Evolutionary conservation across 2,797 vertebrate genomes (phyloP).

Genomic region (Myotis daubentonii): DNA sequence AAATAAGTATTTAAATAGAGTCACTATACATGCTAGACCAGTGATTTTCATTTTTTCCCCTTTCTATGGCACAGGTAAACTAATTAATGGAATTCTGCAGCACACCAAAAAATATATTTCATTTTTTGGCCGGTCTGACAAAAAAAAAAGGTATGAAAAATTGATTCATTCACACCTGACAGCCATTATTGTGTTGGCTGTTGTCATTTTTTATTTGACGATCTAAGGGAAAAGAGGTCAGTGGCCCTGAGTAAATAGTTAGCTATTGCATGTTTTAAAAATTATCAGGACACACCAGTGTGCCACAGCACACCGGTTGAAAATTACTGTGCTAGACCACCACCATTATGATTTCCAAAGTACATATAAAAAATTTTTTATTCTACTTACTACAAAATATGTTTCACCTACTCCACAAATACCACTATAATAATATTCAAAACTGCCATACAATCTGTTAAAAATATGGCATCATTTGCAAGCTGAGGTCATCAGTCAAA

Average conservation of each 20-base stretch:
- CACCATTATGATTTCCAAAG: constrained; percentile 5
- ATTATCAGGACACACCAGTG: neutral
- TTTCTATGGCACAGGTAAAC: neutral
- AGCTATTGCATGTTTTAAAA: neutral
- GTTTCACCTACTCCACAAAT: neutral
- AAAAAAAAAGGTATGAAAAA: neutral
- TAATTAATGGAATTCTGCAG: neutral
- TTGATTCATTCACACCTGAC: neutral
- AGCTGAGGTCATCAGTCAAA: neutral
- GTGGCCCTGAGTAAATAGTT: neutral
- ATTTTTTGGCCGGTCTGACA: neutral
- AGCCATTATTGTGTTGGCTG: no score
- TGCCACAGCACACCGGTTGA: neutral
- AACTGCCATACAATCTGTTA: neutral
- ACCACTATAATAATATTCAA: neutral
- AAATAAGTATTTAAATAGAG: constrained; percentile 32
- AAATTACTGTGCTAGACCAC: neutral
- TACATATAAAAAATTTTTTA: neutral
- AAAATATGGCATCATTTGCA: neutral
- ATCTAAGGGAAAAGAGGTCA: neutral
- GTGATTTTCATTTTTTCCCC: neutral
- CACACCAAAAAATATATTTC: neutral
- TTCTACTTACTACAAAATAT: neutral
- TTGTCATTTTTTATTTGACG: neutral
- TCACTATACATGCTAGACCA: neutral